Evolutionary conservation across 2,797 vertebrate genomes (phyloP).

Genomic region (Heteromormyrus szaboi): DNA sequence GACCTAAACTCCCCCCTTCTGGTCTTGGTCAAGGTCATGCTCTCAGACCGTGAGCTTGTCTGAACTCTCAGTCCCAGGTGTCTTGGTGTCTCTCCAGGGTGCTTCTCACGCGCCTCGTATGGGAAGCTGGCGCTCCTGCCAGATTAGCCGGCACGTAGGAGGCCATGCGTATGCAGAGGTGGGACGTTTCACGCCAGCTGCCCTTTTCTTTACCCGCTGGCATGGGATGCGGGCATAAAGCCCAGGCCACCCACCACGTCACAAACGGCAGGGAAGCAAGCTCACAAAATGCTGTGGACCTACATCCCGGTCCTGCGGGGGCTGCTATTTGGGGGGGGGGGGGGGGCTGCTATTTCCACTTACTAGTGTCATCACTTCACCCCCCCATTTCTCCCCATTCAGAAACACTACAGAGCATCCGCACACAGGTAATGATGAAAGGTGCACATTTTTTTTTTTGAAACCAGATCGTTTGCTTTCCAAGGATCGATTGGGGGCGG

Average conservation of each 20-base stretch:
- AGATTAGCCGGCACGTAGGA: not conserved
- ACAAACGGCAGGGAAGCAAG: not conserved
- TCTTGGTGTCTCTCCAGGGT: not conserved
- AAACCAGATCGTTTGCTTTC: not conserved
- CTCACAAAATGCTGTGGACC: not conserved
- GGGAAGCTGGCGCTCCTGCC: not conserved
- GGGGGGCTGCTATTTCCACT: not conserved
- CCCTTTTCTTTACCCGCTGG: not conserved
- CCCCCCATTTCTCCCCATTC: not conserved
- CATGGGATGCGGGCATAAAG: not conserved
- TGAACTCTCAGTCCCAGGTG: not conserved
- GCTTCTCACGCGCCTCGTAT: not conserved
- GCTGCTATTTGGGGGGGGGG: not conserved
- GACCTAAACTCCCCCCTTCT: not conserved
- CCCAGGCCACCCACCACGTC: not conserved
- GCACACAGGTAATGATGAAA: not conserved
- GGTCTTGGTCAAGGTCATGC: not conserved
- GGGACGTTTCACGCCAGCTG: not conserved
- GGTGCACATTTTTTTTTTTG: not conserved
- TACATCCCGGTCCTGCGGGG: not conserved
- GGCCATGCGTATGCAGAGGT: not conserved
- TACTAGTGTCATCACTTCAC: not conserved
- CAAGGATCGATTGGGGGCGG: not conserved
- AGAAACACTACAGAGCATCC: not conserved
- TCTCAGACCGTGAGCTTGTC: not conserved